Percentiles rank a stretch among this genome's conserved stretches.
phyloP scores from a whole-genome alignment of 2,113 vertebrate genomes.

The Elanus axillaris region DNA sequence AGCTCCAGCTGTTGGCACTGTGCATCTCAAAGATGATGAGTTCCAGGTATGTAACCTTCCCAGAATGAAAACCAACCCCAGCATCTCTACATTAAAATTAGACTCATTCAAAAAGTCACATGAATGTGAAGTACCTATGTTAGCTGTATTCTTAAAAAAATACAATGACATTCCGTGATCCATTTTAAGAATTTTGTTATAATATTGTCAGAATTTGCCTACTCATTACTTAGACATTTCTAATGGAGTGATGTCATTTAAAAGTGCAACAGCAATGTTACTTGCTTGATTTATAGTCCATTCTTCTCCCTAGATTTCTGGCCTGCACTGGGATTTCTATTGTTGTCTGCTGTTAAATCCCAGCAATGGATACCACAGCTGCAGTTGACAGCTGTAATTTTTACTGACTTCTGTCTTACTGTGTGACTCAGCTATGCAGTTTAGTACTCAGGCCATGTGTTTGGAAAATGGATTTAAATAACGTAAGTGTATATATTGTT shows the following conservation, averaged over 20 bases:
- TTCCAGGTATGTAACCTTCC: background rate
- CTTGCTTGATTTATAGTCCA: background rate
- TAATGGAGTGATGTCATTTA: background rate
- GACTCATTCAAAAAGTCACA: background rate
- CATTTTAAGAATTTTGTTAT: background rate
- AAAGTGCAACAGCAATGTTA: background rate
- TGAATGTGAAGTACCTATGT: background rate
- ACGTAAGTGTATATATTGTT: background rate
- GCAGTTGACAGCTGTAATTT: slow-evolving; percentile 17
- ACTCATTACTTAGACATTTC: background rate
- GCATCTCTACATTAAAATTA: background rate
- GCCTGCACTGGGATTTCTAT: background rate
- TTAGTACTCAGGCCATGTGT: background rate
- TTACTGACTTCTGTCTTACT: slow-evolving; percentile 15
- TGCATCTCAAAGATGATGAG: background rate
- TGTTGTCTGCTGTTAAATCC: background rate
- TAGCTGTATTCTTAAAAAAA: background rate
- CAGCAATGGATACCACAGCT: background rate
- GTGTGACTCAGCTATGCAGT: background rate
- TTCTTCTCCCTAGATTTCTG: background rate
- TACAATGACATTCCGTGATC: background rate
- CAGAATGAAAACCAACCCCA: background rate
- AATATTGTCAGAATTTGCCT: background rate
- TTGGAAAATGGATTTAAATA: slow-evolving; percentile 14
- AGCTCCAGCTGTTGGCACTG: background rate